Evolutionary conservation across 2,888 invertebrate genomes (phyloP).

Genomic region (Meta bourneti): DNA sequence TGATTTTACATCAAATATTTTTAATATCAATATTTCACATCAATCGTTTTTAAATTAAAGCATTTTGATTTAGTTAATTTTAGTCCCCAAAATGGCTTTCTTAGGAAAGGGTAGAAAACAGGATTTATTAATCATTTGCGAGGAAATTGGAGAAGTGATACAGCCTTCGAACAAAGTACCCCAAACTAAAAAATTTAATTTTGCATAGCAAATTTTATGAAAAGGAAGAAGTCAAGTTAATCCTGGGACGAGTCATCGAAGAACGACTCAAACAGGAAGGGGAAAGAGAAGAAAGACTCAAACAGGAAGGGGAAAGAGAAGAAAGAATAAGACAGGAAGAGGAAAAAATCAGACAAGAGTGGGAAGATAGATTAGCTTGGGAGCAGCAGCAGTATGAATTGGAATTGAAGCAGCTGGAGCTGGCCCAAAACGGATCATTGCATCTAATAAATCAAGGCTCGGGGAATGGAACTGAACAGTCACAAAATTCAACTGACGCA

Average conservation of each 20-base stretch:
- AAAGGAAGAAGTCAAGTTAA: neutral
- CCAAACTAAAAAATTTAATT: neutral
- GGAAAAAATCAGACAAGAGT: too few relatives aligned
- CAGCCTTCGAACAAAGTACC: neutral
- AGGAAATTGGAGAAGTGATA: slow-evolving; percentile 1
- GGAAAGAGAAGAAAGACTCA: neutral
- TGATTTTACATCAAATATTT: too few relatives aligned
- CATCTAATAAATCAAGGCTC: neutral
- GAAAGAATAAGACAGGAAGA: too few relatives aligned
- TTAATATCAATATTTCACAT: too few relatives aligned
- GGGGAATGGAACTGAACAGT: neutral
- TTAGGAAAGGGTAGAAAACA: slow-evolving; percentile 8
- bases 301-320: neutral
- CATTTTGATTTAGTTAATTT: too few relatives aligned
- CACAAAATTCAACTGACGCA: slow-evolving; percentile 18
- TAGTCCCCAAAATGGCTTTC: too few relatives aligned
- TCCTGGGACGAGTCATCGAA: neutral
- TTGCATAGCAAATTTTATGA: neutral
- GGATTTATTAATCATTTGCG: neutral
- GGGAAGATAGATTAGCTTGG: neutral
- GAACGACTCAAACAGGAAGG: neutral
- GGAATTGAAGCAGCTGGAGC: neutral
- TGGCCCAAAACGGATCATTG: neutral
- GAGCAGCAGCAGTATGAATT: neutral
- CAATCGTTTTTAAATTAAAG: too few relatives aligned